Conservation (phyloP, 2,797 vertebrate species). For the Anguilla pacifica region DNA sequence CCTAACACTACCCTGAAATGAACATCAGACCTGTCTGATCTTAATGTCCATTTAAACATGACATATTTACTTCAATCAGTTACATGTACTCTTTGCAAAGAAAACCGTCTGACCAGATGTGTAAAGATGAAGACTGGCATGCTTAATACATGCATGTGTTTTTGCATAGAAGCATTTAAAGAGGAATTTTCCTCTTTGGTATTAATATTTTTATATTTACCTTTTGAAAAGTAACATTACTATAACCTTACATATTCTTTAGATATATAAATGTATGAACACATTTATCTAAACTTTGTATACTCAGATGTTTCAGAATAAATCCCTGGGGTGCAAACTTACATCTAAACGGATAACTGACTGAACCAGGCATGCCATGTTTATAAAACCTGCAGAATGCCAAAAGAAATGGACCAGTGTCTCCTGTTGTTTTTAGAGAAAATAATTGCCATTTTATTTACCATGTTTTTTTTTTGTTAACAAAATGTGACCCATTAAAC, state of each 20-base stretch:
- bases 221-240: slow-evolving; percentile 33
- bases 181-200: slow-evolving; percentile 13
- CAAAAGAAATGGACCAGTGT: neutral
- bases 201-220: slow-evolving; percentile 35
- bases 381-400: slow-evolving; percentile 14
- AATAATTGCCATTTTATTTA: slow-evolving; percentile 14
- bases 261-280: too few relatives aligned
- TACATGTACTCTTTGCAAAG: slow-evolving; percentile 9
- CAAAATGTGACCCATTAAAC: slow-evolving; percentile 15
- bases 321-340: neutral
- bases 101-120: slow-evolving; percentile 6
- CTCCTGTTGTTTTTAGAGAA: slow-evolving; percentile 11
- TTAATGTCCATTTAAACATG: neutral
- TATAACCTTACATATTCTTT: slow-evolving; percentile 15
- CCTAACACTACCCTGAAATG: neutral
- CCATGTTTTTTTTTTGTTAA: neutral
- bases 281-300: neutral
- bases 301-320: neutral
- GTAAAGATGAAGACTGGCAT: slow-evolving; percentile 29
- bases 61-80: slow-evolving; percentile 11
- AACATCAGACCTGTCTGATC: neutral
- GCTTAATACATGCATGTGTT: slow-evolving; percentile 17
- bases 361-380: neutral
- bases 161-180: slow-evolving; percentile 25
- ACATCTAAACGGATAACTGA: slow-evolving; percentile 2